Conservation (phyloP, 2,113 vertebrate genomes). For the Apodemus sylvaticus region DNA sequence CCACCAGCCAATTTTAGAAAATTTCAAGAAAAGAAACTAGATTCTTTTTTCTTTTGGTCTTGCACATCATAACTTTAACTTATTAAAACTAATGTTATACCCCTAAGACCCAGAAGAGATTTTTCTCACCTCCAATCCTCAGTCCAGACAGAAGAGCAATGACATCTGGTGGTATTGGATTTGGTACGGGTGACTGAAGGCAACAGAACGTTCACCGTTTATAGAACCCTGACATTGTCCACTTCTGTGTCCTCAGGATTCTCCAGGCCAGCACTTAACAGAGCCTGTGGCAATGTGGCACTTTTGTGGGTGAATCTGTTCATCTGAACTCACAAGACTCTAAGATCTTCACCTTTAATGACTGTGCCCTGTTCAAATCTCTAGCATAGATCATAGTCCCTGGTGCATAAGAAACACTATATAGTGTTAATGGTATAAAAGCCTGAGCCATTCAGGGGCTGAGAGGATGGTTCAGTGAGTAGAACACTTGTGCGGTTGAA, state of each 20-base stretch:
- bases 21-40: conserved; percentile 29
- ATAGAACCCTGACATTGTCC: not conserved
- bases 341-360: not conserved
- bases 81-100: not conserved
- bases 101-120: not conserved
- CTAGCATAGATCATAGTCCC: not conserved
- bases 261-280: not conserved
- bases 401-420: not conserved
- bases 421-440: not conserved
- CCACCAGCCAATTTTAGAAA: conserved; percentile 36
- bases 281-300: not conserved
- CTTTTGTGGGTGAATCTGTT: not conserved
- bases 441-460: not conserved
- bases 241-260: not conserved
- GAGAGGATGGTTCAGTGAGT: not conserved
- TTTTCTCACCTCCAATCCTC: not conserved
- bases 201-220: not conserved
- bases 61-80: conserved; percentile 15
- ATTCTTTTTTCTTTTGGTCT: not conserved
- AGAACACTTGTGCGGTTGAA: not conserved
- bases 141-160: not conserved
- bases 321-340: not conserved
- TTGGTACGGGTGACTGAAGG: not conserved
- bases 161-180: not conserved
- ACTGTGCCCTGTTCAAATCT: not conserved